Percentiles rank a stretch among this genome's conserved stretches.
Evolutionary conservation across 1,140 invertebrate genomes (phyloP).

Genomic region (Tachypleus tridentatus): DNA sequence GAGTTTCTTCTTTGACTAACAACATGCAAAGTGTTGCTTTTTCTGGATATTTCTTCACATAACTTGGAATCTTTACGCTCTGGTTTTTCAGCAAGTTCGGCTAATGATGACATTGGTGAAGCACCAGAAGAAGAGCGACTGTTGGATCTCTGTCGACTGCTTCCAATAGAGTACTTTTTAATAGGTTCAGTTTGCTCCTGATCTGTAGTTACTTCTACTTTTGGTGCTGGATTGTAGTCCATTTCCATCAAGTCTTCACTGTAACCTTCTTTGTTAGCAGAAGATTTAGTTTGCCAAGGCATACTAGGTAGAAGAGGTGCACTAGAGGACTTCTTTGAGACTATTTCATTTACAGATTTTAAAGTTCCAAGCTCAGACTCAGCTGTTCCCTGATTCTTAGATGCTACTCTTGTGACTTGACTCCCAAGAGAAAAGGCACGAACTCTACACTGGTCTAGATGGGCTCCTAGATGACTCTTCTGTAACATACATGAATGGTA

Average conservation of each 20-base stretch:
- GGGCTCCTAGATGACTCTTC: conserved; percentile 14
- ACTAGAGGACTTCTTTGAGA: conserved; percentile 25
- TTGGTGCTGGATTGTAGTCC: conserved; percentile 19
- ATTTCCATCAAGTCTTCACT: conserved; percentile 27
- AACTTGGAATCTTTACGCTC: neutral
- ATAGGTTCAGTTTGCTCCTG: neutral
- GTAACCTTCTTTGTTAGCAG: conserved; percentile 10
- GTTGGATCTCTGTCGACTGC: neutral
- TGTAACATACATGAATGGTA: conserved; percentile 1
- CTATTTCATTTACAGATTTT: conserved; percentile 13
- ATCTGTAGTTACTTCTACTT: neutral
- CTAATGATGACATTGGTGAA: neutral
- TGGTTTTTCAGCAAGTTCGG: neutral
- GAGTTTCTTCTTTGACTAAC: too few relatives aligned
- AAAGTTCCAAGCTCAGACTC: conserved; percentile 11
- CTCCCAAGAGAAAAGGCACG: conserved; percentile 80
- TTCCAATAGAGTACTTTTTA: neutral
- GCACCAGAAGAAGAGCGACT: neutral
- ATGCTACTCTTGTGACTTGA: conserved; percentile 27
- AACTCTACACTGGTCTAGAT: conserved; percentile 26
- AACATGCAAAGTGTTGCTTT: too few relatives aligned
- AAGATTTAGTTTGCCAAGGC: conserved; percentile 12
- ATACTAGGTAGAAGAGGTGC: conserved; percentile 30
- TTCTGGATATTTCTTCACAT: too few relatives aligned
- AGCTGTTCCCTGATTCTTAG: conserved; percentile 5